Evolutionary conservation across 2,797 vertebrate species (phyloP).

Genomic region (Platyrinchus mystaceus): DNA sequence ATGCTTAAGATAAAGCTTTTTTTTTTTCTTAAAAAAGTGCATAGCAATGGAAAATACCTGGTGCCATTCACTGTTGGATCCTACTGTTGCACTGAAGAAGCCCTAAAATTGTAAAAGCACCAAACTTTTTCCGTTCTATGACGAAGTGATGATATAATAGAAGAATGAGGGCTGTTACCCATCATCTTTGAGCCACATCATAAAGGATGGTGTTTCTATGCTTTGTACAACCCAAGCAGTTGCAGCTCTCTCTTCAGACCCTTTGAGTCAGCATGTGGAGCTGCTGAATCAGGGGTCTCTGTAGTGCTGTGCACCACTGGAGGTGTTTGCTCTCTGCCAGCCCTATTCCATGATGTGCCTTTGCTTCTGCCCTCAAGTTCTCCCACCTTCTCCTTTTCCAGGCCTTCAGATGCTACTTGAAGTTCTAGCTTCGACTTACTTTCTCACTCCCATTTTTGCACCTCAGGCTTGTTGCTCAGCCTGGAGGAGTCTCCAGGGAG

Average conservation of each 20-base stretch:
- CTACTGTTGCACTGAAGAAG: not conserved
- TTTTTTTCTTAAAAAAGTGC: not conserved
- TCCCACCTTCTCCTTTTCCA: not conserved
- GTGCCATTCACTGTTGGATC: not conserved
- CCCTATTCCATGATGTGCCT: rapidly evolving
- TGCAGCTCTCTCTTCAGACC: not conserved
- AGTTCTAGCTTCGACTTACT: not conserved
- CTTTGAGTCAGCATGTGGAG: rapidly evolving
- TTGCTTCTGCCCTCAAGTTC: not conserved
- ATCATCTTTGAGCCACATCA: rapidly evolving
- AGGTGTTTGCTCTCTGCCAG: not conserved
- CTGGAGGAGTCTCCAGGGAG: not conserved
- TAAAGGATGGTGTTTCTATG: not conserved
- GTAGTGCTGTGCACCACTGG: not conserved
- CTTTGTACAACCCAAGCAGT: rapidly evolving
- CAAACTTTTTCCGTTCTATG: rapidly evolving
- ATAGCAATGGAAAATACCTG: not conserved
- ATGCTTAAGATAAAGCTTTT: not conserved
- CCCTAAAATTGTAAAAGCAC: not conserved
- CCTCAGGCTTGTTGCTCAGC: not conserved
- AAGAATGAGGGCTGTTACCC: not conserved
- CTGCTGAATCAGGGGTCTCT: not conserved
- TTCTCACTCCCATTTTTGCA: not conserved
- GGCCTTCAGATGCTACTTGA: not conserved
- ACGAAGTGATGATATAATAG: rapidly evolving